These are phyloP conservation scores for Microcaecilia unicolor DNA, from an alignment of 2,797 vertebrate species.

Conservation along the genomic window DNA sequence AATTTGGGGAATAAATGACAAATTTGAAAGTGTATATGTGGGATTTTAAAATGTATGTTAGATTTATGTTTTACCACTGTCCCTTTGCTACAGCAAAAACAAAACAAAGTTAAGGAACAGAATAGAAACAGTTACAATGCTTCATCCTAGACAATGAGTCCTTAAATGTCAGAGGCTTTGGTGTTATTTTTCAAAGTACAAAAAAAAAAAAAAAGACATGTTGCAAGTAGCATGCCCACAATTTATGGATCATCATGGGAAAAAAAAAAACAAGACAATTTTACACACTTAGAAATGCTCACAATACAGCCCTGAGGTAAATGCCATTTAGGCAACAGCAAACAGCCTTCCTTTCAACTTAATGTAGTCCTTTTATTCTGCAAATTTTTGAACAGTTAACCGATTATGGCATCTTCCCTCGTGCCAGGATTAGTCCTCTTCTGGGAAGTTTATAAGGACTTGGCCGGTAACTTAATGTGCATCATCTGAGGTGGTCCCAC, in stretches of 20 bases:
- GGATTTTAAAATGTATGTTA: too few species aligned
- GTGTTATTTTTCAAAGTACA: slow-evolving; percentile 42
- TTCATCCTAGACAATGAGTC: slow-evolving; percentile 18
- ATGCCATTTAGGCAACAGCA: slow-evolving; percentile 45
- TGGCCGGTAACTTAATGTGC: slow-evolving; percentile 59
- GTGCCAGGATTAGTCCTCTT: background rate
- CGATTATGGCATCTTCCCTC: slow-evolving; percentile 32
- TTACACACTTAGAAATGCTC: slow-evolving; percentile 50
- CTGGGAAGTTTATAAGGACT: slow-evolving; percentile 59
- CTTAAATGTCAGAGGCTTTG: slow-evolving; percentile 47
- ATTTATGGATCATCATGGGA: slow-evolving; percentile 32
- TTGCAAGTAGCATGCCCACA: slow-evolving; percentile 44
- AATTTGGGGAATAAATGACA: slow-evolving; percentile 10
- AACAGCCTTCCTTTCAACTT: slow-evolving; percentile 39
- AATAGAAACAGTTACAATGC: slow-evolving; percentile 11
- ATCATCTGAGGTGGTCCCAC: slow-evolving; percentile 67
- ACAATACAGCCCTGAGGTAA: slow-evolving; percentile 60
- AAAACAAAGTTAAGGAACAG: too few species aligned
- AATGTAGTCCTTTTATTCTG: slow-evolving; percentile 27
- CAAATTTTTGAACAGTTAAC: slow-evolving; percentile 35
- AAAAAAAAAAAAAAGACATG: too few species aligned
- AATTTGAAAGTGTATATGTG: too few species aligned
- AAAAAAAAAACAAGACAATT: slow-evolving; percentile 28
- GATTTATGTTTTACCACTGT: slow-evolving; percentile 14
- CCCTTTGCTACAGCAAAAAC: slow-evolving; percentile 23